phyloP scores from a whole-genome alignment of 2,113 vertebrate species.

The Hemibagrus wyckioides region DNA sequence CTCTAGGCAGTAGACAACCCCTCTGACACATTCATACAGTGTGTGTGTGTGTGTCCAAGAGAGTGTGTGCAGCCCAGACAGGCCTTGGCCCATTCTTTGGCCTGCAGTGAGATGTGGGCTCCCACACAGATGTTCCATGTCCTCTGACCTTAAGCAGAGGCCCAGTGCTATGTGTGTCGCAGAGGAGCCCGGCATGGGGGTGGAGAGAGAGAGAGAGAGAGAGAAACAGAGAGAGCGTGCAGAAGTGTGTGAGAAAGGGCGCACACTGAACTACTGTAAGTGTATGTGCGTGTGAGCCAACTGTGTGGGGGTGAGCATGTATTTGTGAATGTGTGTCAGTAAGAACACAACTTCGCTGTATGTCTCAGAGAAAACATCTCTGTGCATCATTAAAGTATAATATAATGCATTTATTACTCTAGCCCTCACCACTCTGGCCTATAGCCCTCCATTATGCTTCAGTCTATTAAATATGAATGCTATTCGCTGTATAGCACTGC shows the following conservation, averaged over 20 bases:
- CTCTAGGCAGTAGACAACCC: slow-evolving; percentile 29
- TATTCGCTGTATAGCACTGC: slow-evolving; percentile 26
- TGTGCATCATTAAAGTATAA: slow-evolving; percentile 38
- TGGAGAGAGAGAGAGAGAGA: slow-evolving; percentile 33
- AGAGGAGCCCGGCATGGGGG: slow-evolving; percentile 50
- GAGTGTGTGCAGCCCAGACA: slow-evolving; percentile 44
- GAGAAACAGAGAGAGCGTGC: slow-evolving; percentile 43
- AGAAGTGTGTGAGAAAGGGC: slow-evolving; percentile 47
- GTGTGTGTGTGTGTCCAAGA: slow-evolving; percentile 34
- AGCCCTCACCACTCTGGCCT: slow-evolving; percentile 1
- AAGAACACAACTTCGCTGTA: slow-evolving; percentile 37
- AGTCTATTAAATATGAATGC: slow-evolving; percentile 49
- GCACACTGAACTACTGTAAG: slow-evolving; percentile 52
- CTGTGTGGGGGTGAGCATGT: slow-evolving; percentile 32
- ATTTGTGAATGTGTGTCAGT: slow-evolving; percentile 35
- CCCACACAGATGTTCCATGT: slow-evolving; percentile 64
- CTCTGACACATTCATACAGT: slow-evolving; percentile 29
- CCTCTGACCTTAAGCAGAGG: slow-evolving; percentile 58
- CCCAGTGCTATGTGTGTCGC: slow-evolving; percentile 47
- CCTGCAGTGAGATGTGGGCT: slow-evolving; percentile 40
- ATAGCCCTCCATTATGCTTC: slow-evolving; percentile 1
- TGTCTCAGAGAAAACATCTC: slow-evolving; percentile 29
- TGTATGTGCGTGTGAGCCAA: slow-evolving; percentile 37
- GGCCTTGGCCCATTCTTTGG: slow-evolving; percentile 53
- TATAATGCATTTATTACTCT: slow-evolving; percentile 22